These are phyloP conservation scores for Chrysolina haemoptera DNA, from an alignment of 2,888 invertebrate genomes.

Conservation along the genomic window DNA sequence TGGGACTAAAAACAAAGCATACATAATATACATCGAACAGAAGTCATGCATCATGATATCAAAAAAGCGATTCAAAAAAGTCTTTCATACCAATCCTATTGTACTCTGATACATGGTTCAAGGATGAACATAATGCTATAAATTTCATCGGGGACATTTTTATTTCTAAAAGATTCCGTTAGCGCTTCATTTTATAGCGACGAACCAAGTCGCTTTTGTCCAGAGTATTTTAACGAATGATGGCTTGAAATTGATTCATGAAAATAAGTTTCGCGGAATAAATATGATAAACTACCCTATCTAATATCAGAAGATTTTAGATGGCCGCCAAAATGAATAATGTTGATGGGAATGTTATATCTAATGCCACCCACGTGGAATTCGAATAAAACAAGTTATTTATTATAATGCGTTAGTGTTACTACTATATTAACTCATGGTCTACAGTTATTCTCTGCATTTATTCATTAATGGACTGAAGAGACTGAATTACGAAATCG, in stretches of 20 bases:
- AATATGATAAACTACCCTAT: conserved; percentile 9
- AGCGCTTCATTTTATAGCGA: conserved; percentile 52
- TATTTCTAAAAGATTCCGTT: conserved; percentile 60
- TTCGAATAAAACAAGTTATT: background rate
- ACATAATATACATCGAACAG: conserved; percentile 17
- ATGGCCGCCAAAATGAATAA: conserved; percentile 2
- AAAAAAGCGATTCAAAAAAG: conserved; percentile 57
- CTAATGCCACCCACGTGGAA: conserved; percentile 2
- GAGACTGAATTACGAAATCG: too few species aligned
- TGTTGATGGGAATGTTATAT: conserved; percentile 5
- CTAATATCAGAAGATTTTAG: background rate
- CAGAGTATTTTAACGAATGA: background rate
- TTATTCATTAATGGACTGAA: too few species aligned
- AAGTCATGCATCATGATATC: conserved; percentile 57
- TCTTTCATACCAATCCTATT: conserved; percentile 66
- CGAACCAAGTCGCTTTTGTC: conserved; percentile 16
- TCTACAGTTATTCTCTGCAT: too few species aligned
- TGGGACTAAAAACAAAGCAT: too few species aligned
- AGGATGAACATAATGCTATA: conserved; percentile 64
- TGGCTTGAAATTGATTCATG: background rate
- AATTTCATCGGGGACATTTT: conserved; percentile 64
- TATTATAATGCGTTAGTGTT: background rate
- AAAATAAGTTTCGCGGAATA: conserved; percentile 3
- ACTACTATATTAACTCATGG: too few species aligned
- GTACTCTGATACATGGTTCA: conserved; percentile 68